Conservation (phyloP, 2,797 vertebrate genomes). For the Leptatherina wallacei region DNA sequence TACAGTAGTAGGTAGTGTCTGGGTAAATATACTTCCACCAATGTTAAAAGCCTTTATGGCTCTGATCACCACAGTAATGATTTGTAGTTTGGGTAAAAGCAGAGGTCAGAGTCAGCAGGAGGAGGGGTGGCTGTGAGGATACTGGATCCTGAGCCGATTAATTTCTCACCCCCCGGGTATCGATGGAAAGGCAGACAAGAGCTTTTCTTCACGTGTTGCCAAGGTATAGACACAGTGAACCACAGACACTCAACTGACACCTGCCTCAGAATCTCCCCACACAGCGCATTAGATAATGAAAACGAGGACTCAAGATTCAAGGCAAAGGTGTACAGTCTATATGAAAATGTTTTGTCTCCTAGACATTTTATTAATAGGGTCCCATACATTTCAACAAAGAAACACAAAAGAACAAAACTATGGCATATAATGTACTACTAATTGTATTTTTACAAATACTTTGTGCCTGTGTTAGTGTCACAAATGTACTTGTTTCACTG, state of each 20-base stretch:
- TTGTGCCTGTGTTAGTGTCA: not conserved
- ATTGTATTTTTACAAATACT: not conserved
- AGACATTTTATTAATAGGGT: not conserved
- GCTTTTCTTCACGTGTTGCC: conserved; percentile 69
- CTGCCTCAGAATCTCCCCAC: conserved; percentile 38
- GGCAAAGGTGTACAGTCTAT: not conserved
- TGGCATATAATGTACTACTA: not conserved
- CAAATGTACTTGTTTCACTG: not conserved
- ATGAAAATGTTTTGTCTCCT: not conserved
- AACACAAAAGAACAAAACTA: not conserved
- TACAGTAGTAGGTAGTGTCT: not conserved
- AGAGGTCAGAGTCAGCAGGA: conserved; percentile 58
- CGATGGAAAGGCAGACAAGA: conserved; percentile 60
- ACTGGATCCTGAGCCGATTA: conserved; percentile 71
- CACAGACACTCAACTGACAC: conserved; percentile 46
- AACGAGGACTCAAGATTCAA: conserved; percentile 11
- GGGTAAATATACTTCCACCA: not conserved
- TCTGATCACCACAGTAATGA: conserved; percentile 32
- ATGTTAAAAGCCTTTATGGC: not conserved
- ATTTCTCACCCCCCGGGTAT: conserved; percentile 70
- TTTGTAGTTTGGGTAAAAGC: conserved; percentile 29
- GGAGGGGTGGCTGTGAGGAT: conserved; percentile 51
- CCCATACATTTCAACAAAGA: not conserved
- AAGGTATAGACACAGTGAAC: conserved; percentile 63
- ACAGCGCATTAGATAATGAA: conserved; percentile 75